These are phyloP conservation scores for Calameuta idolon DNA, from an alignment of 2,888 invertebrate genomes.

Conservation along the genomic window DNA sequence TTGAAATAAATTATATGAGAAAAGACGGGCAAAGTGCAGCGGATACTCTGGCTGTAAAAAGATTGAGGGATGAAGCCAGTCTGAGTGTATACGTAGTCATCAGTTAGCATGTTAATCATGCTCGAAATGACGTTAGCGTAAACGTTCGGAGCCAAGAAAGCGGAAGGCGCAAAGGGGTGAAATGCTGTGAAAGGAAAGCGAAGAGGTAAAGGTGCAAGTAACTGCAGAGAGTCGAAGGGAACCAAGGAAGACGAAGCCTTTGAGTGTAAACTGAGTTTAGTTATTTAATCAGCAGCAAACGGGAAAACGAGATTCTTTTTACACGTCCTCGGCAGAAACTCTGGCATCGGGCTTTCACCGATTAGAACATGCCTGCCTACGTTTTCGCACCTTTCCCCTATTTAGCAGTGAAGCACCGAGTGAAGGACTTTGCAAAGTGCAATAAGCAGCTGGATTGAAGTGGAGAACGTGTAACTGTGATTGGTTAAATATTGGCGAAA, in stretches of 20 bases:
- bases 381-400: no score
- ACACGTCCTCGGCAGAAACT: no score
- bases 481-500: no score
- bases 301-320: not conserved
- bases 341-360: no score
- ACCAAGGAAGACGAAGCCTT: not conserved
- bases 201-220: conserved; percentile 10
- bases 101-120: conserved; percentile 33
- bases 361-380: no score
- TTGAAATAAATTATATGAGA: no score
- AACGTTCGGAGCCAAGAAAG: conserved; percentile 22
- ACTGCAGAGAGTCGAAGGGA: not conserved
- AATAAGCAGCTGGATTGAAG: no score
- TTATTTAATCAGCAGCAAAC: conserved; percentile 13
- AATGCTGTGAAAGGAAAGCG: conserved; percentile 9
- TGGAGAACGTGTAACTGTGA: no score
- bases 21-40: not conserved
- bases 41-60: not conserved
- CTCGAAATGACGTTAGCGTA: conserved; percentile 28
- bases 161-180: conserved; percentile 17
- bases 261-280: conserved; percentile 3
- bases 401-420: no score
- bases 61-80: not conserved
- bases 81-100: conserved; percentile 17
- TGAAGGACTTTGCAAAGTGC: no score